Evolutionary conservation across 1,140 invertebrate genomes (phyloP).

Genomic region (Drosophila varians): DNA sequence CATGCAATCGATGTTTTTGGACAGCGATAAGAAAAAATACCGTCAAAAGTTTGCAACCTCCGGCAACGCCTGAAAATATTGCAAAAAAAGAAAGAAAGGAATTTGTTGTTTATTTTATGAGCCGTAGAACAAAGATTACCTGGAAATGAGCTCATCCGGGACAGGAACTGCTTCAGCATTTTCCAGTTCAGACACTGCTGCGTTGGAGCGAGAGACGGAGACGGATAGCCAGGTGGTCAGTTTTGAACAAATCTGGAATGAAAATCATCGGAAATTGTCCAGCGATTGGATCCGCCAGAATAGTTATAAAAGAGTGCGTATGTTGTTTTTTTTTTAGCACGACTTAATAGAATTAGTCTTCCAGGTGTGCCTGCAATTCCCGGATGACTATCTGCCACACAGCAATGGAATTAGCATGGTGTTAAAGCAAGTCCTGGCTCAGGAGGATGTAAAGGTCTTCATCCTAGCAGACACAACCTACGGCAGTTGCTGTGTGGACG

Average conservation of each 20-base stretch:
- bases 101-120: constrained; percentile 46
- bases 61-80: too few species aligned
- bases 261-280: constrained; percentile 85
- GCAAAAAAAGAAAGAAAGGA: neutral
- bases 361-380: constrained; percentile 96
- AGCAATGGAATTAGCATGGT: constrained; percentile 88
- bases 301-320: constrained; percentile 87
- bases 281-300: constrained; percentile 88
- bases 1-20: too few species aligned
- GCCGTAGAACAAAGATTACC: constrained; percentile 12
- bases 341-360: constrained; percentile 19
- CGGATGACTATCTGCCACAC: constrained; percentile 90
- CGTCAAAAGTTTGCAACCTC: too few species aligned
- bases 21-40: too few species aligned
- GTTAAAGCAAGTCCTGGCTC: constrained; percentile 84
- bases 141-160: constrained; percentile 41
- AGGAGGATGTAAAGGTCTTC: constrained; percentile 86
- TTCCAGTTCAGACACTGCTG: constrained; percentile 67
- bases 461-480: constrained; percentile 97
- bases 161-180: constrained; percentile 61
- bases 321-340: neutral
- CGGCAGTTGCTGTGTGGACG: constrained; percentile 97
- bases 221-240: constrained; percentile 22
- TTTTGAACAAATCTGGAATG: constrained; percentile 75
- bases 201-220: constrained; percentile 65